Evolutionary conservation across 2,797 vertebrate species (phyloP).

Genomic region (Falco berigora): DNA sequence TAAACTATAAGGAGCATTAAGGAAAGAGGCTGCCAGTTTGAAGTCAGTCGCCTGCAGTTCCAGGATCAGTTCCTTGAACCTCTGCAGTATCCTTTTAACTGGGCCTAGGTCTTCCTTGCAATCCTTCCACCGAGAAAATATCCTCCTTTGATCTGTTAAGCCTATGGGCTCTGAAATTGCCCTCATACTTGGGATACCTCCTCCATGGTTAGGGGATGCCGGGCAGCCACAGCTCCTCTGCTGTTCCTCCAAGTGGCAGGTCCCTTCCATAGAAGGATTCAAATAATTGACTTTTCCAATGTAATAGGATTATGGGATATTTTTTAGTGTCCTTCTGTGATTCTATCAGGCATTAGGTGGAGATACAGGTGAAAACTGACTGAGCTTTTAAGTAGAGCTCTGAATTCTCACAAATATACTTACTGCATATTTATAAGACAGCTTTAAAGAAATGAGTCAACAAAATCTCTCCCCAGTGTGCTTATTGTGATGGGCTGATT

Average conservation of each 20-base stretch:
- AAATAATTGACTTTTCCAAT: background rate
- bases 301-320: background rate
- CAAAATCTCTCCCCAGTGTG: background rate
- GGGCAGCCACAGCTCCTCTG: background rate
- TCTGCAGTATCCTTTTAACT: background rate
- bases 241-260: background rate
- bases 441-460: constrained; percentile 49
- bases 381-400: background rate
- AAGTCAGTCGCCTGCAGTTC: background rate
- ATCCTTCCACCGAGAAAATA: background rate
- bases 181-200: background rate
- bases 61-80: background rate
- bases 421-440: constrained; percentile 41
- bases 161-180: background rate
- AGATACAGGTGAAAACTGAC: background rate
- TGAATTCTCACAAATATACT: background rate
- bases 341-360: background rate
- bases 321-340: background rate
- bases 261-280: background rate
- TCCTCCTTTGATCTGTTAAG: background rate
- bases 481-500: constrained; percentile 23
- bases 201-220: background rate
- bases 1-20: background rate
- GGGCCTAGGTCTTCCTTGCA: background rate
- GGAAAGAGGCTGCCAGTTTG: background rate